Base-by-base conservation (phyloP, 1,140 invertebrate genomes). In the Trachymyrmex septentrionalis region DNA sequence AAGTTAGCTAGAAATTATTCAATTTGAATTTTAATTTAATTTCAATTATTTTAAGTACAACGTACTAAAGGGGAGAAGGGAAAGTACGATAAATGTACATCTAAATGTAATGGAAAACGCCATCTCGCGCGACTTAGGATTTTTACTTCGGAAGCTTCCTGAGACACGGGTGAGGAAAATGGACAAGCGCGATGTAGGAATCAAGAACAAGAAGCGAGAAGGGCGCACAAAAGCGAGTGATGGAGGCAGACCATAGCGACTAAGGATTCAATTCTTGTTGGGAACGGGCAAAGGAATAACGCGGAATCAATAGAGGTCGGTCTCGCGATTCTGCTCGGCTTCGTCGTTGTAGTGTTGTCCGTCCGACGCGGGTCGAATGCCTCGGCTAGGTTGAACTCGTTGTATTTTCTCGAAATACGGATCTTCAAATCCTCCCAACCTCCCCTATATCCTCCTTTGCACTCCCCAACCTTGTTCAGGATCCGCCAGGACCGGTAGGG, bases 401-500 rank as follows among this genome's bases (percentile, higher is more conserved):
- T 91, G 92, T 94, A 93, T 95, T 95, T 94, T 92, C 90, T 91
- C 92, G 92, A 93, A 93, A 94, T 91, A 92, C 88, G 86, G 81
- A 92, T 93, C 92, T 89, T 88, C 90, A 93, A 94, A 92, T 93
- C 92, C 91, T 64, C 81, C 76, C 12, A 16, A 50, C 75, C 30
- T 55, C 50, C 21, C 27, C 38, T 69, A 38, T 38, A 48, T 55
- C 34, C 57, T 55, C 44, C 73, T 24, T 3, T 24, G 24, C 21
- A 16, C 64, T 53, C 7, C 16, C 57, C 21, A 44, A 7, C 27
- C 84, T 91, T 90, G 82, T 86, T 90, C 61, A 85, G 71, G 80
- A 93, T 93, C 93, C 87, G 69, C 71, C 76, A 57, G 77, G 90
- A 73, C 82, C 75, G 27, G 30, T 48, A 3, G 66, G 84, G 86